Evolutionary conservation across 2,888 invertebrate species (phyloP).

Genomic region (Idaea aversata): DNA sequence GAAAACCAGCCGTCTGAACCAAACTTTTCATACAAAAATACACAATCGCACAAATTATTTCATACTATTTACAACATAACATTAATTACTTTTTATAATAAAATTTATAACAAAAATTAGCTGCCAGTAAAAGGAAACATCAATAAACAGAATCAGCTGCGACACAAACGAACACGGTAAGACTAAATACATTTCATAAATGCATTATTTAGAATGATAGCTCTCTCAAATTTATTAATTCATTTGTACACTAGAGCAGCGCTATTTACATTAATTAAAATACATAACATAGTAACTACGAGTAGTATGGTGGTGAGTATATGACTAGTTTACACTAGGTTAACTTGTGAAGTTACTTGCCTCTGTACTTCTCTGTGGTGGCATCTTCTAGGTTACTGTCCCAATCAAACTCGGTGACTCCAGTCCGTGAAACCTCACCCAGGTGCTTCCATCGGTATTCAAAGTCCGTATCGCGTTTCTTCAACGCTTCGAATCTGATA

Average conservation of each 20-base stretch:
- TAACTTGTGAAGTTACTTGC: conserved; percentile 52
- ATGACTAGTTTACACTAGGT: conserved; percentile 59
- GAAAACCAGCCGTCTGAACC: conserved; percentile 9
- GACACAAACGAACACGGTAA: conserved; percentile 21
- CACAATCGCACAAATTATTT: conserved; percentile 13
- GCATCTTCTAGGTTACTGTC: conserved; percentile 89
- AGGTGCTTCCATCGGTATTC: conserved; percentile 90
- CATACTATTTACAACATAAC: conserved; percentile 22
- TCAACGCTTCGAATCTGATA: conserved; percentile 88
- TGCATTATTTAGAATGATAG: conserved; percentile 28
- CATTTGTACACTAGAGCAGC: conserved; percentile 26
- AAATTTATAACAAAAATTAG: conserved; percentile 11
- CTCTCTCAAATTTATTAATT: conserved; percentile 27
- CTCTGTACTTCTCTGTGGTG: conserved; percentile 70
- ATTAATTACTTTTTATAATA: conserved; percentile 18
- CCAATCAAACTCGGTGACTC: conserved; percentile 94
- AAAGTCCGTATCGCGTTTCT: conserved; percentile 90
- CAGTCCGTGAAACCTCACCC: conserved; percentile 88
- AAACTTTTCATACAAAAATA: conserved; percentile 8
- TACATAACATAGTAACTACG: neutral
- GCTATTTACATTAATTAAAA: neutral
- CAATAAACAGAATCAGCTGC: conserved; percentile 11
- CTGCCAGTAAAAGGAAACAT: conserved; percentile 12
- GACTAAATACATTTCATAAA: conserved; percentile 33
- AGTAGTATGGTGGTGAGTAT: conserved; percentile 17